Base-by-base conservation (phyloP, 2,113 vertebrate species). In the Castor canadensis region DNA sequence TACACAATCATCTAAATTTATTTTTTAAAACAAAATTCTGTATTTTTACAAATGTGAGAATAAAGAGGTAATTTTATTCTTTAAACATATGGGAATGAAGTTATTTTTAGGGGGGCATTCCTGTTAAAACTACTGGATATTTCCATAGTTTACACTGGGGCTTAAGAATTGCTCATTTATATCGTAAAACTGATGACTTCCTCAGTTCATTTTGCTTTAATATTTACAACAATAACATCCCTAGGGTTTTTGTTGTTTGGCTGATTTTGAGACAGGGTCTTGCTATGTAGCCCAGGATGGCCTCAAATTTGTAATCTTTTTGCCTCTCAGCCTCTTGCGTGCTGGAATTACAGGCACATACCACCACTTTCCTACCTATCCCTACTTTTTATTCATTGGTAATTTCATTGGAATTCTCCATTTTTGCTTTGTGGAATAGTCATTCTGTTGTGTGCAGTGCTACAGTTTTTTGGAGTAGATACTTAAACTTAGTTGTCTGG, bases 341-440 rank as follows among this genome's bases (percentile, higher is more conserved):
- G 58, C 24, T 60, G 28, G 58, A 10, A 60, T 9, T 26, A 60
- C 24, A 60, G 22, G 7, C 58, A 60, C 58, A 6, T 26, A 60
- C 58, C 24, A 60, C 58, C 58, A 60, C 58, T 60, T 12, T 17
- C 24, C 56, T 79, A n/a, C n/a, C n/a, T 58, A 58, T 20, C 24
- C 58, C 64, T 66, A 66, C 32, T 66, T 35, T 56, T 66, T 35
- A 5, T 66, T 66, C 15, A 35, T 35, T 35, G 11, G 32, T 32
- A 15, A 35, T 66, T 66, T 35, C 66, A 73, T 30, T 87, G 69
- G 49, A 79, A 79, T 95, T 92, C 43, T 20, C 19, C 26, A 19
- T 87, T 94, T n/a, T 93, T 93, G 30, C 43, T 88, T 91, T 88
- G 58, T 69, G 52, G 20, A 81, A 30, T 66, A 82, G 16, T 76